These are phyloP conservation scores for Platichthys flesus DNA, from an alignment of 2,113 vertebrate species.

Conservation along the genomic window DNA sequence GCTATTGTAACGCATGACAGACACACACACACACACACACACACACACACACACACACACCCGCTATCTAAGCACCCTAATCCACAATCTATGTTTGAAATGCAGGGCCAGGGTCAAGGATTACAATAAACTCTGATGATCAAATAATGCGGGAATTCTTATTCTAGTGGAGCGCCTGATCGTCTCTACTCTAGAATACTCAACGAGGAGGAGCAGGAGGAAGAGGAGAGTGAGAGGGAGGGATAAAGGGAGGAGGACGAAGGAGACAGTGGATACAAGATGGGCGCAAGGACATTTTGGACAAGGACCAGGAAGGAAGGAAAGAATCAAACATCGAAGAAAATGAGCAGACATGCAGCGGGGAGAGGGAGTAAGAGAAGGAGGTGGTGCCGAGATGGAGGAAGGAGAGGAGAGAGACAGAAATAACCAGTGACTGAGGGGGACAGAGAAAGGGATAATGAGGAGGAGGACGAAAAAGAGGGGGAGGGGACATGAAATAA, in stretches of 20 bases:
- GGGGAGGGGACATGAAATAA: not conserved
- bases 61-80: constrained; percentile 68
- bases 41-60: constrained; percentile 30
- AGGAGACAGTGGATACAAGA: not conserved
- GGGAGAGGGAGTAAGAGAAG: not conserved
- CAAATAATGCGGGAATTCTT: constrained; percentile 86
- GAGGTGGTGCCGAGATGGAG: not conserved
- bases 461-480: not conserved
- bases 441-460: not conserved
- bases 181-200: constrained; percentile 71
- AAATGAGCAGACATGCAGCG: not conserved
- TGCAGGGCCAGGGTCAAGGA: constrained; percentile 86
- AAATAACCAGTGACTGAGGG: not conserved
- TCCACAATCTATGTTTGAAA: constrained; percentile 85
- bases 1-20: not conserved
- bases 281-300: not conserved
- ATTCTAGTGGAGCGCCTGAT: constrained; percentile 74
- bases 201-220: constrained; percentile 37
- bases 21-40: constrained; percentile 41
- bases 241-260: not conserved
- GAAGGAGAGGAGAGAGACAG: not conserved
- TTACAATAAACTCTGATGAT: constrained; percentile 86
- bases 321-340: not conserved
- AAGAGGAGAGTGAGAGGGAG: not conserved
- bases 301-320: constrained; percentile 8